Evolutionary conservation across 2,888 invertebrate species (phyloP), one percentile per base, ranked within the genome.

Genomic region (Tenthredo amoena): DNA sequence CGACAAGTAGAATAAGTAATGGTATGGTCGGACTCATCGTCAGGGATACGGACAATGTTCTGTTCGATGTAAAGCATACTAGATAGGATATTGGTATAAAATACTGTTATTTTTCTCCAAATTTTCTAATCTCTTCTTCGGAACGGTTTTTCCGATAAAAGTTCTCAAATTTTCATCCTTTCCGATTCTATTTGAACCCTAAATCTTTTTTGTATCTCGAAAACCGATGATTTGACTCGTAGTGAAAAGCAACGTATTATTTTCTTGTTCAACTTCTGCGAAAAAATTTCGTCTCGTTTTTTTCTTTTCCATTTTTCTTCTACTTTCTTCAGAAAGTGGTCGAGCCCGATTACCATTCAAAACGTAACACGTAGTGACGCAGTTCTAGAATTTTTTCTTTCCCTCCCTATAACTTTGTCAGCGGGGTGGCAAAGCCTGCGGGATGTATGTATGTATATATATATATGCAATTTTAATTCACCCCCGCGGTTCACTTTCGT

Each of bases 1-100:
- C 72, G 43, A 74, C 18, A 77, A 77, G 55, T 77, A 55, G 40
- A 50, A 77, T n/a, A 18, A 34, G 50, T 40, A 50, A 77, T 21
- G 31, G 26, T 77, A 31, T 50, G 74, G 74, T 74, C 74, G 43
- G 74, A 40, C 74, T 9, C 2, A 12, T 34, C n/a, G 34, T 9
- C 40, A 43, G 37, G 12, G 10, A 21, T n/a, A 37, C 31, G 4
- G 21, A 26, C 18, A 40, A 72, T 74, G 9, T 43, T 21, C 43
- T 21, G 18, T 74, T n/a, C 26, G 40, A 40, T 2, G n/a, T n/a
- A 2, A 43, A 74, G 72, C 21, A 47, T 47, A 37, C 37, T 26
- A 7, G 72, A 43, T 43, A 43, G n/a, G 21, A 34, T 18, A 7
- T 34, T 68, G 0, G 6, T 34, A 34, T 4, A 18, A n/a, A n/a